A percentile compares a stretch with the other conserved stretches of the same genome.
Evolutionary conservation across 2,113 vertebrate genomes (phyloP).

Genomic region (Narcine bancroftii): DNA sequence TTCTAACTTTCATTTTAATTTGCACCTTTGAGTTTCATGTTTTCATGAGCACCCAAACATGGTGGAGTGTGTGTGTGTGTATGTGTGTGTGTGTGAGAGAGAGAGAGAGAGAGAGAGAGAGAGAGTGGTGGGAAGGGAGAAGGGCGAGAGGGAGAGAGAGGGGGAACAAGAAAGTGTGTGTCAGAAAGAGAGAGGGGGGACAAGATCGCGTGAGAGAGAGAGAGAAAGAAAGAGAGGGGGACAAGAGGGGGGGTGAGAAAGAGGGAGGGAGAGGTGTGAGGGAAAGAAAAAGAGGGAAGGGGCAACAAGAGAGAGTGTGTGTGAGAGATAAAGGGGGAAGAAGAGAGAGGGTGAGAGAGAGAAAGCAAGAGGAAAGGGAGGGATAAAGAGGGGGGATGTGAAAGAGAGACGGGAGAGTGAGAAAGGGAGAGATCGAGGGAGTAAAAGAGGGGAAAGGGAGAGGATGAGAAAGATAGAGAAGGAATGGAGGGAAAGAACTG

Average conservation of each 20-base stretch:
- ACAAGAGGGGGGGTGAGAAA: not conserved
- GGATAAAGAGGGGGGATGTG: too few species aligned
- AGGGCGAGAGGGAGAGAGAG: not conserved
- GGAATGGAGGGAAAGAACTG: too few species aligned
- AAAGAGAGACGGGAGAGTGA: too few species aligned
- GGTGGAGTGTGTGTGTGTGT: not conserved
- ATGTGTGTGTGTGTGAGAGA: too few species aligned
- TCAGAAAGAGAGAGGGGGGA: not conserved
- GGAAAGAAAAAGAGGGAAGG: not conserved
- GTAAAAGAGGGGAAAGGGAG: too few species aligned
- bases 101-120: too few species aligned
- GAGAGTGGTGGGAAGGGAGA: not conserved
- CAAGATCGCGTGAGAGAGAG: not conserved
- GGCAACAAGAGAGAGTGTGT: too few species aligned
- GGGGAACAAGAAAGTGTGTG: not conserved
- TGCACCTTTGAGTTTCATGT: not conserved
- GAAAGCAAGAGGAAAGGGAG: too few species aligned
- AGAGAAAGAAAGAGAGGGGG: not conserved
- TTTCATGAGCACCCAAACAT: not conserved
- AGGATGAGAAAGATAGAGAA: too few species aligned
- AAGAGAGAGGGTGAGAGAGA: too few species aligned
- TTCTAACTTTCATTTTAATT: not conserved
- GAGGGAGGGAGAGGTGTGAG: not conserved
- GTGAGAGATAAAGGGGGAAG: too few species aligned
- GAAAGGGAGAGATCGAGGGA: too few species aligned